Evolutionary conservation across 2,888 invertebrate species (phyloP).

Genomic region (Galerucella nymphaeae): DNA sequence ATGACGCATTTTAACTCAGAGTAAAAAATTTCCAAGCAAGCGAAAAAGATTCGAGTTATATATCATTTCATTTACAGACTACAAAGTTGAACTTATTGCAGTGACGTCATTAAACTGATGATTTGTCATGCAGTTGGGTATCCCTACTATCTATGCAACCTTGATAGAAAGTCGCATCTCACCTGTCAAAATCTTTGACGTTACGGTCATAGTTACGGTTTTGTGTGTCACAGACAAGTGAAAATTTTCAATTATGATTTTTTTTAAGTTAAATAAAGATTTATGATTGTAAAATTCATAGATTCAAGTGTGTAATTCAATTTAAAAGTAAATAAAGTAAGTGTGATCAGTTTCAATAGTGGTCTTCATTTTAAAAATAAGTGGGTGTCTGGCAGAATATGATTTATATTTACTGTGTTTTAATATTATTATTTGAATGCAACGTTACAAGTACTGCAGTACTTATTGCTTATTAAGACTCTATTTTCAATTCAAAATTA

Average conservation of each 20-base stretch:
- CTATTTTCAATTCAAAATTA: slow-evolving; percentile 2
- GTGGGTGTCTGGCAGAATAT: slow-evolving; percentile 30
- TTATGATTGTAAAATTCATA: slow-evolving; percentile 17
- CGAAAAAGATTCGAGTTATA: too few relatives aligned
- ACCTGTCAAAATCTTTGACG: slow-evolving; percentile 29
- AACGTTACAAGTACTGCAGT: background rate
- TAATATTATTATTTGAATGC: slow-evolving; percentile 16
- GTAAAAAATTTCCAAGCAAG: too few relatives aligned
- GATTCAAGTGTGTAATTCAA: slow-evolving; percentile 20
- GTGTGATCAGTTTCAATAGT: slow-evolving; percentile 10
- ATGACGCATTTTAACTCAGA: too few relatives aligned
- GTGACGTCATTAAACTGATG: background rate
- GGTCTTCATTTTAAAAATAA: slow-evolving; percentile 14
- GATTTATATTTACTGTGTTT: slow-evolving; percentile 24
- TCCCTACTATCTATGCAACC: background rate
- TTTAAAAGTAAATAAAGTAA: slow-evolving; percentile 21
- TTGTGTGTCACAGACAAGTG: slow-evolving; percentile 25
- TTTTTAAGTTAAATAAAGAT: slow-evolving; percentile 17
- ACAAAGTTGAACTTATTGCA: too few relatives aligned
- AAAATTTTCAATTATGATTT: slow-evolving; percentile 29
- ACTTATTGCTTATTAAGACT: background rate
- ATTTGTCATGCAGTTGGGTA: background rate
- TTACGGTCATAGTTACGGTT: slow-evolving; percentile 4
- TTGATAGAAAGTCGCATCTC: slow-evolving; percentile 15
- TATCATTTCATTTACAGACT: too few relatives aligned